These are phyloP conservation scores for Cephus spinipes DNA, from an alignment of 2,888 invertebrate genomes.

Conservation along the genomic window DNA sequence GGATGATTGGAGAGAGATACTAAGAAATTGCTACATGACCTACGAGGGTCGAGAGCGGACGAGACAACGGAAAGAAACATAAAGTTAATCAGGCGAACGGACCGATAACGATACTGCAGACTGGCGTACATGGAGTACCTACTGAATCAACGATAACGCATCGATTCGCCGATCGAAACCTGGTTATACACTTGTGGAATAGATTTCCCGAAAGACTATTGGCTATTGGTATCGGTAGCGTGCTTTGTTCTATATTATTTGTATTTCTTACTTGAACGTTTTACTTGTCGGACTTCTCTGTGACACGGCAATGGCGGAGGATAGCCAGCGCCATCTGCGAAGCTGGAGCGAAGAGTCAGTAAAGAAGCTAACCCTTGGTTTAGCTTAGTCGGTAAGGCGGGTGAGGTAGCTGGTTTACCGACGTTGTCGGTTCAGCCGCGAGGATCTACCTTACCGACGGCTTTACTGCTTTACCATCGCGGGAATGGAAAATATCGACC, in stretches of 20 bases:
- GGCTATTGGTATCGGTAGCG: not conserved
- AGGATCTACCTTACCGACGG: not conserved
- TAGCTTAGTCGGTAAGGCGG: not conserved
- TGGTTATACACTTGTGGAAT: not conserved
- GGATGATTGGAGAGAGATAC: not conserved
- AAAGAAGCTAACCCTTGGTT: not conserved
- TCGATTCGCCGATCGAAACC: conserved; percentile 2
- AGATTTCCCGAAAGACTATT: not conserved
- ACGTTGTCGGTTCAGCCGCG: not conserved
- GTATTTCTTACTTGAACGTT: not conserved
- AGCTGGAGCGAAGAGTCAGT: not conserved
- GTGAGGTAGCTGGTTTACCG: not conserved
- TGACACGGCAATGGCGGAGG: not conserved
- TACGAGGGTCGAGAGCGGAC: not conserved
- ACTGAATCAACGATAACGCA: not conserved
- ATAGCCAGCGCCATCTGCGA: not conserved
- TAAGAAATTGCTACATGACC: not conserved
- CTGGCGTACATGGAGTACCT: not conserved
- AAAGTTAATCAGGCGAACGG: conserved; percentile 46
- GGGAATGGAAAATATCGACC: not conserved
- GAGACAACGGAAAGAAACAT: conserved; percentile 25
- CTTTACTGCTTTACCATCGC: not conserved
- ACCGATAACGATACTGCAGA: conserved; percentile 36
- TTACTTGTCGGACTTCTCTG: not conserved
- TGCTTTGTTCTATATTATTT: not conserved